Conservation (phyloP, 2,888 invertebrate species). For the Zaprionus obscuricornis region DNA sequence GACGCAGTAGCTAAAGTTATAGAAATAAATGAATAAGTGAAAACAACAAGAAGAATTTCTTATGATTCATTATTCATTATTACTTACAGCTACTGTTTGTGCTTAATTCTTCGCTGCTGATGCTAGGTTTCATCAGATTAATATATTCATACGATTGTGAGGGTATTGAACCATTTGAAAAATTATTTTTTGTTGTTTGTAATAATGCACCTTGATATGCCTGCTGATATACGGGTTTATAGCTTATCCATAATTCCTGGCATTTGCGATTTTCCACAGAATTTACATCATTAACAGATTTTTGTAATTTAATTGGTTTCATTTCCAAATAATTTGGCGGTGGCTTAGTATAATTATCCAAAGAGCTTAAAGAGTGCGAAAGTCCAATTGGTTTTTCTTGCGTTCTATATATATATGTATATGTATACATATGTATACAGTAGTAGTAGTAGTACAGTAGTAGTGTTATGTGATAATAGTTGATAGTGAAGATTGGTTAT, state of each 20-base stretch:
- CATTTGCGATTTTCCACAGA: neutral
- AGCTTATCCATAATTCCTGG: conserved; percentile 36
- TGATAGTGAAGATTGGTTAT: conserved; percentile 53
- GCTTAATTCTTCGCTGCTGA: conserved; percentile 58
- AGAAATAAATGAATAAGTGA: neutral
- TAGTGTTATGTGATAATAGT: conserved; percentile 33
- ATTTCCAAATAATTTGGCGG: conserved; percentile 63
- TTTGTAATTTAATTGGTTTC: conserved; percentile 66
- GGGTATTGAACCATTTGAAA: conserved; percentile 53
- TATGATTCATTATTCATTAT: no score
- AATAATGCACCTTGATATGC: conserved; percentile 41
- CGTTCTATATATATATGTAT: no score
- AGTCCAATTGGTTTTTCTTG: conserved; percentile 59
- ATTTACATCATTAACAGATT: conserved; percentile 53
- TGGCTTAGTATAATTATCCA: conserved; percentile 56
- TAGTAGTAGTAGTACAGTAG: conserved; percentile 16
- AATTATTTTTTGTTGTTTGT: conserved; percentile 21
- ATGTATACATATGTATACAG: conserved; percentile 5
- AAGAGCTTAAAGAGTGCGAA: conserved; percentile 74
- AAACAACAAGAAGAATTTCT: no score
- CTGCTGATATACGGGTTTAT: conserved; percentile 64
- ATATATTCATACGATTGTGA: conserved; percentile 67
- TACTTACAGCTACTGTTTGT: conserved; percentile 52
- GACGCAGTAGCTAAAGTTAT: conserved; percentile 38
- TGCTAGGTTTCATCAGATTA: conserved; percentile 48